Evolutionary conservation across 2,797 vertebrate genomes (phyloP).

Genomic region (Eulemur albifrons): DNA sequence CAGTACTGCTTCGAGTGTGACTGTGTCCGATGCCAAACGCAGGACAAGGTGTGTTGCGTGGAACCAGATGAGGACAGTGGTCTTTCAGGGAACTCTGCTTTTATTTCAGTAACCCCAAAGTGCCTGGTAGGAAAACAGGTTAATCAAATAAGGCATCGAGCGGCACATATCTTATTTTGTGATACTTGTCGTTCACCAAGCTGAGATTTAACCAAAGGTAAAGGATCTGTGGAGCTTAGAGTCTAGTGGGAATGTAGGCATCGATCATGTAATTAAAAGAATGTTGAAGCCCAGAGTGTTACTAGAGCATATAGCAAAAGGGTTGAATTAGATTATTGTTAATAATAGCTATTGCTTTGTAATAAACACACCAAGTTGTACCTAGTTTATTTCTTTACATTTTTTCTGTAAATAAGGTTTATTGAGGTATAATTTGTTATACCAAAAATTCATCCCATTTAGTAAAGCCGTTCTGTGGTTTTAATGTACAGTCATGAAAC

Average conservation of each 20-base stretch:
- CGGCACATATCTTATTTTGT: background rate
- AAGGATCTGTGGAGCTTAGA: background rate
- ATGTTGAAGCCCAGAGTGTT: background rate
- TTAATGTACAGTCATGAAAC: background rate
- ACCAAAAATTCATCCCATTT: background rate
- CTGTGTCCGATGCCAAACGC: constrained; percentile 85
- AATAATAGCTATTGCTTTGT: background rate
- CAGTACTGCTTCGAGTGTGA: constrained; percentile 91
- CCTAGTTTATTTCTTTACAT: background rate
- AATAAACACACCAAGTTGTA: background rate
- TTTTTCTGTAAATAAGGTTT: background rate
- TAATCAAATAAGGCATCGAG: background rate
- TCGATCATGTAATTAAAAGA: background rate
- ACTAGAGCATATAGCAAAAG: background rate
- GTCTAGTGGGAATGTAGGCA: background rate
- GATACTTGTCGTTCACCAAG: background rate
- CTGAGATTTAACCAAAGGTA: background rate
- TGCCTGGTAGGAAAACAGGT: background rate
- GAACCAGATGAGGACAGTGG: background rate
- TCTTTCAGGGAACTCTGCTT: background rate
- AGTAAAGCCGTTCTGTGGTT: background rate
- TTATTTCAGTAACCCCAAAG: background rate
- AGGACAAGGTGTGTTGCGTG: constrained; percentile 85
- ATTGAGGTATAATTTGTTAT: background rate
- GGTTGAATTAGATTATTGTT: background rate